These are phyloP conservation scores for Ctenicera cuprea DNA, from an alignment of 2,888 invertebrate genomes.

Conservation along the genomic window DNA sequence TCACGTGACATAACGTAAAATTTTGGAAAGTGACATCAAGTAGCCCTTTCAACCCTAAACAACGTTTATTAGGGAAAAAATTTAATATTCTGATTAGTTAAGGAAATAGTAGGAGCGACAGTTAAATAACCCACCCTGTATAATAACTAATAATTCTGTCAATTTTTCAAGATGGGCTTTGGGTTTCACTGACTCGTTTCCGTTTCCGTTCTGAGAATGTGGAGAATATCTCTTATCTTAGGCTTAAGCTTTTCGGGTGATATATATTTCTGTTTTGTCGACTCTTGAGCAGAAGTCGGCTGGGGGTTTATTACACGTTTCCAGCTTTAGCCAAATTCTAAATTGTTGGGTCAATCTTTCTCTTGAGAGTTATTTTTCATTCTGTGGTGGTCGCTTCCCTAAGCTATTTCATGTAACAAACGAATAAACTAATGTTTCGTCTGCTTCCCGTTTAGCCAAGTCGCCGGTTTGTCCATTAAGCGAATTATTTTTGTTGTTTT, in stretches of 20 bases:
- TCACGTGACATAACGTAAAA: no score
- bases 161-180: not conserved
- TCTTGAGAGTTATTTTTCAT: conserved; percentile 2
- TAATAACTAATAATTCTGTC: not conserved
- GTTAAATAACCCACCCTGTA: not conserved
- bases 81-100: no score
- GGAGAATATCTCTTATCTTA: conserved; percentile 14
- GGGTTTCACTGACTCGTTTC: not conserved
- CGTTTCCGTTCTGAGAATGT: conserved; percentile 8
- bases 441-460: not conserved
- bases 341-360: conserved; percentile 21
- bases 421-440: not conserved
- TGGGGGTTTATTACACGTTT: conserved; percentile 24
- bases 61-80: no score
- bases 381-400: not conserved
- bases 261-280: conserved; percentile 31
- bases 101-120: no score
- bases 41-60: no score
- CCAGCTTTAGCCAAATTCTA: conserved; percentile 25
- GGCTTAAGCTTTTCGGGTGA: conserved; percentile 9
- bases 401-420: not conserved
- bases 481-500: no score
- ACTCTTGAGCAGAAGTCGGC: conserved; percentile 12
- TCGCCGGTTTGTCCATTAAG: no score
- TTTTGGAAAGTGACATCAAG: no score